Evolutionary conservation across 1,140 invertebrate species (phyloP).

Genomic region (Drosophila tani): DNA sequence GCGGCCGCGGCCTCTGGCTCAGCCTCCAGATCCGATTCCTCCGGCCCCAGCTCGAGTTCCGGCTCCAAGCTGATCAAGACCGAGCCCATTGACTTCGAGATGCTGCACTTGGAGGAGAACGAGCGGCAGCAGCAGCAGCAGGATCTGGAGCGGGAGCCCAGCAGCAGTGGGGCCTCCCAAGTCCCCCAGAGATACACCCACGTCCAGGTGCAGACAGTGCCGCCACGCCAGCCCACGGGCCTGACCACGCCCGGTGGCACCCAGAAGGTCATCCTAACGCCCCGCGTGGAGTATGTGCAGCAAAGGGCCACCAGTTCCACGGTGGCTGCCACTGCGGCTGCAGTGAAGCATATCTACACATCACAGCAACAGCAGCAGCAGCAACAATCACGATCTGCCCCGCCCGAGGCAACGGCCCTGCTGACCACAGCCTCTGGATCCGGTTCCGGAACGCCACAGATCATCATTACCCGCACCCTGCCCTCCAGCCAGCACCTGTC

Average conservation of each 20-base stretch:
- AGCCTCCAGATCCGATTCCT: slow-evolving; percentile 2
- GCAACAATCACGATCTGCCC: slow-evolving; percentile 41
- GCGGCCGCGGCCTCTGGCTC: slow-evolving; percentile 41
- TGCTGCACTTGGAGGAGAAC: slow-evolving; percentile 74
- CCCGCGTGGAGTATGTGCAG: slow-evolving; percentile 75
- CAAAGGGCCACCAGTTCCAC: slow-evolving; percentile 54
- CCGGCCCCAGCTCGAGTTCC: background rate
- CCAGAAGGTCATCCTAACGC: slow-evolving; percentile 81
- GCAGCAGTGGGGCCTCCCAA: slow-evolving; percentile 15
- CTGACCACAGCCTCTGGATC: slow-evolving; percentile 39
- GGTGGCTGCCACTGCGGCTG: slow-evolving; percentile 22
- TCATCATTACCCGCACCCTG: slow-evolving; percentile 74
- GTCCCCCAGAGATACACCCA: slow-evolving; percentile 67
- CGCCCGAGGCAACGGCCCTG: slow-evolving; percentile 27
- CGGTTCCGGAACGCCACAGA: slow-evolving; percentile 53
- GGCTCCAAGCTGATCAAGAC: slow-evolving; percentile 70
- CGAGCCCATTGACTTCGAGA: slow-evolving; percentile 78
- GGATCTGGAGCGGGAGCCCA: slow-evolving; percentile 11
- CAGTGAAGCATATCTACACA: slow-evolving; percentile 59
- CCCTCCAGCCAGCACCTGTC: slow-evolving; percentile 62
- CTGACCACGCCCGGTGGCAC: slow-evolving; percentile 66
- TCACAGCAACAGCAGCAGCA: slow-evolving; percentile 10
- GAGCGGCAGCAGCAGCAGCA: slow-evolving; percentile 30
- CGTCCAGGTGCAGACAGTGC: slow-evolving; percentile 78
- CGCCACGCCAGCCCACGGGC: slow-evolving; percentile 69